Base-by-base conservation (phyloP, 1,140 invertebrate species). In the Marisa cornuarietis region DNA sequence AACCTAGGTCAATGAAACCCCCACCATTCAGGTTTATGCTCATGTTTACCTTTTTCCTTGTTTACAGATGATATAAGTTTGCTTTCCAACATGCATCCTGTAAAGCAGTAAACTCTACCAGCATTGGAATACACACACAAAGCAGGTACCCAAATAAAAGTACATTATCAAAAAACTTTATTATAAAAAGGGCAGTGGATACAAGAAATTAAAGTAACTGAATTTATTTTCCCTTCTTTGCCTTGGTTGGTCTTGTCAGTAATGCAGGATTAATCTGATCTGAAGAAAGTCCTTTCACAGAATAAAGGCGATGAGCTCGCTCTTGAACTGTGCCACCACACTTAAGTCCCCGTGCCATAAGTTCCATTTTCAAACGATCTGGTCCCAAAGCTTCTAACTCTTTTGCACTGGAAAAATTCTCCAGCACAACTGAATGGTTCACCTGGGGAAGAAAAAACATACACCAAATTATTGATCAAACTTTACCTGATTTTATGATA, bases 251-350 rank as follows among this genome's bases (percentile, higher is more conserved):
- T 80, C 91, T 92, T 16, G 90, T 87, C n/a, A 91, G 82, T 26
- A 92, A 79, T 24, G 85, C 82, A 66, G 88, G 81, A 63, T 87
- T 83, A 77, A 91, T 91, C 76, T 92, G 77, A 65, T 90, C 87
- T 11, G 73, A 74, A 1, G 84, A 73, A 20, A 91, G 74, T 20
- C 91, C 91, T 83, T 89, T 90, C 13, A 92, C 88, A 54, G 90
- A 88, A 76, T 87, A 92, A 24, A 92, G 83, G 80, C 92, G 85
- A 61, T 88, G 79, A 13, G 91, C 91, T 74, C 92, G 80, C 76
- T 92, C 83, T 72, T 88, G 49, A 13, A 92, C 76, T 22, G 87
- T 91, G 20, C 92, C 92, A 24, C 91, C 91, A 88, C 91, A 92
- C 82, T 92, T 92, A 26, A 92, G 73, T 14, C 90, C 89, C 20